phyloP scores from a whole-genome alignment of 1,140 invertebrate genomes.

The Cataglyphis hispanica region DNA sequence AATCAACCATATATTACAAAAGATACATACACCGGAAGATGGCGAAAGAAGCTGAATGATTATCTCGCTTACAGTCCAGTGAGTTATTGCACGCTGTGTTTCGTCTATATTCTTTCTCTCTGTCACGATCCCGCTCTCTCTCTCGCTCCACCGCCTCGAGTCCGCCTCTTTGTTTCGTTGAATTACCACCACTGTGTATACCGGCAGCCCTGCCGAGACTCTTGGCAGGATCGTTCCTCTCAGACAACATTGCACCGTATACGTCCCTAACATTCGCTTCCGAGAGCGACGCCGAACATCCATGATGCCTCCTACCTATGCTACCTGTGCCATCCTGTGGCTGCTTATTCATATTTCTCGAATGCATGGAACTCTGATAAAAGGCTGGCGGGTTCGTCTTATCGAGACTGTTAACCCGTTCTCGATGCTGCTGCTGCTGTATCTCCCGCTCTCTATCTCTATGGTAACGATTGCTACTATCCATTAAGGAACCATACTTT shows the following conservation, averaged over 20 bases:
- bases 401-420: slow-evolving; percentile 84
- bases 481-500: slow-evolving; percentile 83
- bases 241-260: slow-evolving; percentile 80
- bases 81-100: slow-evolving; percentile 83
- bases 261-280: slow-evolving; percentile 84
- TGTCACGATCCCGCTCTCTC: slow-evolving; percentile 77
- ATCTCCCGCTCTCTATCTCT: slow-evolving; percentile 80
- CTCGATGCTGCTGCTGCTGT: slow-evolving; percentile 74
- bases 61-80: slow-evolving; percentile 79
- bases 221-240: slow-evolving; percentile 79
- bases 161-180: slow-evolving; percentile 85
- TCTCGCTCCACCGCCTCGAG: slow-evolving; percentile 82
- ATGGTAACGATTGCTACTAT: slow-evolving; percentile 81
- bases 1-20: slow-evolving; percentile 33
- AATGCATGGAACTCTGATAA: slow-evolving; percentile 79
- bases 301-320: slow-evolving; percentile 83
- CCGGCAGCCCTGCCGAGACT: slow-evolving; percentile 73
- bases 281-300: slow-evolving; percentile 82
- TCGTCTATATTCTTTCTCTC: slow-evolving; percentile 80
- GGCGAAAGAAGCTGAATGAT: slow-evolving; percentile 25
- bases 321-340: slow-evolving; percentile 80
- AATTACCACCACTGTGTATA: slow-evolving; percentile 68
- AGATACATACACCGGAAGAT: slow-evolving; percentile 2
- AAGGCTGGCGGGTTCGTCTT: slow-evolving; percentile 80
- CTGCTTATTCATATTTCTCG: slow-evolving; percentile 78